Conservation (phyloP, 2,797 vertebrate genomes). For the Notolabrus celidotus region DNA sequence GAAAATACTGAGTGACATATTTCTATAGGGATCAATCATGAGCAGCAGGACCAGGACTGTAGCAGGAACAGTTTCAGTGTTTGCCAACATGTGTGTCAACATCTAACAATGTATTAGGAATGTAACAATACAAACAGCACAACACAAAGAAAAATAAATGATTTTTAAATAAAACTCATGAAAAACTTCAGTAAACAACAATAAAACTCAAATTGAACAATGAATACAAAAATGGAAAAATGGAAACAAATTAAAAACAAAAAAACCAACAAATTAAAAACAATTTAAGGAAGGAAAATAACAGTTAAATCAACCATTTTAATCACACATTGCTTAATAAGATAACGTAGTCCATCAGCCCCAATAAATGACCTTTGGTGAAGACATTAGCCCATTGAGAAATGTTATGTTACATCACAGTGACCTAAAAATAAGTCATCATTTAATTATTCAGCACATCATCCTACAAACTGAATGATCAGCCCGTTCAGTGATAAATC, state of each 20-base stretch:
- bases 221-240: background rate
- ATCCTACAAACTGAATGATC: background rate
- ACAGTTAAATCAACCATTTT: background rate
- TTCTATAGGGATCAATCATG: no score
- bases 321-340: background rate
- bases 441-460: constrained; percentile 17
- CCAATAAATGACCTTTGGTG: background rate
- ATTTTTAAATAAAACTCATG: background rate
- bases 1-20: no score
- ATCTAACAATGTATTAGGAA: no score
- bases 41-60: no score
- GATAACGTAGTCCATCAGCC: background rate
- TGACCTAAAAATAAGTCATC: background rate
- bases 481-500: constrained; percentile 4
- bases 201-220: constrained; percentile 1
- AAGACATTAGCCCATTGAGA: constrained; percentile 12
- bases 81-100: no score
- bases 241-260: background rate
- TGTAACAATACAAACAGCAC: background rate
- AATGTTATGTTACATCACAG: constrained; percentile 17
- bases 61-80: no score
- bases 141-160: background rate
- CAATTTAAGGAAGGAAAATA: background rate
- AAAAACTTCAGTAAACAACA: background rate
- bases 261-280: background rate